A percentile compares a stretch with the other conserved stretches of the same genome.
phyloP scores from a whole-genome alignment of 2,797 vertebrate genomes.

The Sebastes diploproa region DNA sequence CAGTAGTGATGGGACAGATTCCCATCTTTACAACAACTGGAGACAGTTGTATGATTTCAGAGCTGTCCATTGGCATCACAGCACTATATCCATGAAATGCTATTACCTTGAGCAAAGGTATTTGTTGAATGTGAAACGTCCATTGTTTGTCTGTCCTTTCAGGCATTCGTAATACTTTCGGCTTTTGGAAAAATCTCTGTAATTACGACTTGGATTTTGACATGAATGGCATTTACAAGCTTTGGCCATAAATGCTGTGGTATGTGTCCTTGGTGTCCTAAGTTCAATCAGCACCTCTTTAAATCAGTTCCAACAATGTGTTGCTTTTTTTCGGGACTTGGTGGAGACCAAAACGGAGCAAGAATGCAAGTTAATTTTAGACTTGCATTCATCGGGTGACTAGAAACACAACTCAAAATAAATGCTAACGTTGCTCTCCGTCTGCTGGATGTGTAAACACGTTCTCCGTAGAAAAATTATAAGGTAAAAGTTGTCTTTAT shows the following conservation, averaged over 20 bases:
- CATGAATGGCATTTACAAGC: neutral
- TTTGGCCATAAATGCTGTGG: neutral
- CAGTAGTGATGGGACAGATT: neutral
- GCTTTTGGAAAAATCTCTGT: neutral
- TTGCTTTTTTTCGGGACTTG: neutral
- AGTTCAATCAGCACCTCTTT: neutral
- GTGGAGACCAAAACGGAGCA: neutral
- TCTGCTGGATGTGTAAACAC: neutral
- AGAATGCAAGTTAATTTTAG: neutral
- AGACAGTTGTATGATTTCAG: neutral
- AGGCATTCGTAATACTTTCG: neutral
- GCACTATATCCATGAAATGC: neutral
- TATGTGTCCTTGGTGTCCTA: too few species aligned
- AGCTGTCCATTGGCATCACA: neutral
- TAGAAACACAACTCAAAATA: neutral
- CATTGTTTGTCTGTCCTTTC: neutral
- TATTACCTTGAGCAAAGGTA: neutral
- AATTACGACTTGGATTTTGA: neutral
- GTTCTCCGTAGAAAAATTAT: neutral
- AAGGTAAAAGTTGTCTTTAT: neutral
- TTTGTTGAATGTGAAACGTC: neutral
- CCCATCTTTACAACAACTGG: neutral
- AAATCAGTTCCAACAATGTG: neutral
- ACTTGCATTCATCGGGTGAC: neutral
- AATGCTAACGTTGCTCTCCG: neutral